Conservation (phyloP, 2,113 vertebrate genomes). For the Pterocles gutturalis region DNA sequence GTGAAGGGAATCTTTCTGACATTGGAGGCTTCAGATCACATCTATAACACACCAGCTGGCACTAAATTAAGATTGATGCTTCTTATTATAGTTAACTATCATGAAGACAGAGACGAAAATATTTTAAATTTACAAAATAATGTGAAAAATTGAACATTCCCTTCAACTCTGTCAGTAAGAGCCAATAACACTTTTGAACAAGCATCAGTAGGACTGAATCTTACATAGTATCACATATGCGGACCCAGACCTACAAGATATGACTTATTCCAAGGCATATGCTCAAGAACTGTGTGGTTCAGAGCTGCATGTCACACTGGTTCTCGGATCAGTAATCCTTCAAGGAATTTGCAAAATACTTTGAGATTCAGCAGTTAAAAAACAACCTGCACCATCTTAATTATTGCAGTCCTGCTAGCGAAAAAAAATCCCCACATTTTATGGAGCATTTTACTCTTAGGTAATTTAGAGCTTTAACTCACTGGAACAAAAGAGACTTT, state of each 20-base stretch:
- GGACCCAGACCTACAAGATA: neutral
- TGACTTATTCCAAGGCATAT: neutral
- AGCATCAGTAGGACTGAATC: neutral
- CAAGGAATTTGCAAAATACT: neutral
- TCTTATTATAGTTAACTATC: neutral
- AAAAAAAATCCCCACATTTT: neutral
- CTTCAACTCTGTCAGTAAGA: neutral
- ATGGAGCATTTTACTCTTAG: neutral
- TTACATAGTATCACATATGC: neutral
- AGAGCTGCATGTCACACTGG: neutral
- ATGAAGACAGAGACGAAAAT: neutral
- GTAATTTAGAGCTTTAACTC: conserved; percentile 13
- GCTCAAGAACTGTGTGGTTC: neutral
- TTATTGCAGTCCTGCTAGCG: neutral
- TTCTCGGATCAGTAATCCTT: neutral
- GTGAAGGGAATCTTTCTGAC: conserved; percentile 22
- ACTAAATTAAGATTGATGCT: conserved; percentile 25
- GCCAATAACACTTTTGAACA: neutral
- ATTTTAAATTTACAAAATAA: conserved; percentile 5
- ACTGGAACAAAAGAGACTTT: neutral
- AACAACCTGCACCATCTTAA: neutral
- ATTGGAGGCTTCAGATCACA: neutral
- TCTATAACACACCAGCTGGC: neutral
- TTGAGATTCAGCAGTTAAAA: neutral
- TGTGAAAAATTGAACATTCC: neutral